Conservation (phyloP, 35 echinoderm and acorn worm species). For the Lytechinus pictus region DNA sequence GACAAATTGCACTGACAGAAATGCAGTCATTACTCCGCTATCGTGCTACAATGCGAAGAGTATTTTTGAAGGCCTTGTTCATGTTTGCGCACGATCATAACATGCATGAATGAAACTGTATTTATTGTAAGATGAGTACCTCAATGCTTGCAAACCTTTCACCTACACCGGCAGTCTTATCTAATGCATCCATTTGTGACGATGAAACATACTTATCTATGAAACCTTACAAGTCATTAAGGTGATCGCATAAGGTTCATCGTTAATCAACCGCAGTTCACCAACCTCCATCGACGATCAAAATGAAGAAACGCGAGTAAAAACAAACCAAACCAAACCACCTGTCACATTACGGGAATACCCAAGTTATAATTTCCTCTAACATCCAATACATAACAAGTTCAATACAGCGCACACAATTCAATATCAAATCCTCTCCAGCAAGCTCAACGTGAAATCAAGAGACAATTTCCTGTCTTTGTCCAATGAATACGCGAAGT, state of each 20-base stretch:
- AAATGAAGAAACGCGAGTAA: neutral
- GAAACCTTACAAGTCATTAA: neutral
- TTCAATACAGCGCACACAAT: neutral
- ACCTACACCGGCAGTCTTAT: neutral
- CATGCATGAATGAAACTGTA: neutral
- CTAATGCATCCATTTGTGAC: neutral
- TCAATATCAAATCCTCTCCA: neutral
- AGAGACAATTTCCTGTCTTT: neutral
- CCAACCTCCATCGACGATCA: neutral
- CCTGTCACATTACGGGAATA: neutral
- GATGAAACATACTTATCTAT: neutral
- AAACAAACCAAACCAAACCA: neutral
- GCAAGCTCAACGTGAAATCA: neutral
- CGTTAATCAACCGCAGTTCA: neutral
- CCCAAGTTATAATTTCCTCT: neutral
- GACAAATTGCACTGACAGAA: neutral
- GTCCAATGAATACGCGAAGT: neutral
- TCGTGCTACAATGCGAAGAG: too few species aligned
- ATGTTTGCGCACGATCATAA: neutral
- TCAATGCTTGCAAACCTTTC: neutral
- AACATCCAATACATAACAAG: neutral
- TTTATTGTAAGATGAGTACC: neutral
- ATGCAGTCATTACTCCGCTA: neutral
- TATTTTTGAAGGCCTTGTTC: too few species aligned
- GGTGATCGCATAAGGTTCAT: neutral